These are phyloP conservation scores for Phyllotreta striolata DNA, from an alignment of 2,888 invertebrate genomes.

Conservation along the genomic window DNA sequence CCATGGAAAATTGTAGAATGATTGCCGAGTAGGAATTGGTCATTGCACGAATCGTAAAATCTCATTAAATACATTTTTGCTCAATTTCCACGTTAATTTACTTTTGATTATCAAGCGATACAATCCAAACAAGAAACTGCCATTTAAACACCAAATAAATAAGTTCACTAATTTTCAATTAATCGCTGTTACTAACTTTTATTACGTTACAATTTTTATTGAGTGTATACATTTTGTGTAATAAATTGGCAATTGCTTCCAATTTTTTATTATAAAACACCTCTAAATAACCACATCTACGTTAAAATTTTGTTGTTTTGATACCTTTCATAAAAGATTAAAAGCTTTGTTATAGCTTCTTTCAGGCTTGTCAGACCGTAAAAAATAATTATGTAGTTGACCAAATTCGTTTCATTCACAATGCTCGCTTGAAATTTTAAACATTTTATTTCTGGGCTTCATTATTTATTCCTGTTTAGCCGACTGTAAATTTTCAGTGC, in stretches of 20 bases:
- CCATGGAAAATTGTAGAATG: conserved; percentile 22
- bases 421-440: conserved; percentile 17
- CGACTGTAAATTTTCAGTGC: conserved; percentile 24
- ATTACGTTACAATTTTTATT: no score
- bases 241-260: no score
- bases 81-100: conserved; percentile 2
- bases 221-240: no score
- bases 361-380: conserved; percentile 21
- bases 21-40: conserved; percentile 6
- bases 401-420: conserved; percentile 26
- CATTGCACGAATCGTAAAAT: not conserved
- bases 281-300: no score
- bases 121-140: no score
- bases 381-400: conserved; percentile 29
- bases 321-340: conserved; percentile 22
- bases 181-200: no score
- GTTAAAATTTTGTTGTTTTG: conserved; percentile 11
- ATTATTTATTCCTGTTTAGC: conserved; percentile 22
- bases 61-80: conserved; percentile 8
- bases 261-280: no score
- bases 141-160: no score
- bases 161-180: no score
- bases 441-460: conserved; percentile 17
- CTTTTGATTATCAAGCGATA: not conserved
- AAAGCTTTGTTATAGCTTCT: conserved; percentile 22